phyloP scores from a whole-genome alignment of 2,113 vertebrate species.

The Xyrauchen texanus region DNA sequence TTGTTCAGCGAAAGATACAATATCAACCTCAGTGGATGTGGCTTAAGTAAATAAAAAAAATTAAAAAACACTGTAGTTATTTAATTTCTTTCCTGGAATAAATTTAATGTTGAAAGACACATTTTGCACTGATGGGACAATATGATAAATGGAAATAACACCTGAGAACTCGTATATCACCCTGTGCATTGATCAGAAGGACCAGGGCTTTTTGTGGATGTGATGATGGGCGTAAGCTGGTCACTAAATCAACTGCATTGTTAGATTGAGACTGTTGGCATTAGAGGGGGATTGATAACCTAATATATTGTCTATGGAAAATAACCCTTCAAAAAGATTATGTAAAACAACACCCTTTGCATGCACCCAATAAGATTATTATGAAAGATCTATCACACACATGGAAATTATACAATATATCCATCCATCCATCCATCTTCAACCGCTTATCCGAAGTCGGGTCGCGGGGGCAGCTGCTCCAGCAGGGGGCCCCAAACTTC shows the following conservation, averaged over 20 bases:
- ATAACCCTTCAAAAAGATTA: background rate
- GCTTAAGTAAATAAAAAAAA: conserved; percentile 46
- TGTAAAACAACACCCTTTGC: background rate
- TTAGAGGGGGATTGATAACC: conserved; percentile 27
- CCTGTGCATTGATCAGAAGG: conserved; percentile 35
- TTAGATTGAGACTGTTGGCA: conserved; percentile 17
- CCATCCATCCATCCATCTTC: too few relatives aligned
- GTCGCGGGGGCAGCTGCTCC: too few relatives aligned
- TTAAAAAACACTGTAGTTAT: conserved; percentile 15
- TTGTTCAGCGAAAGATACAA: conserved; percentile 38
- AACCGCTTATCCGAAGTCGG: too few relatives aligned
- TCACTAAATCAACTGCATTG: conserved; percentile 41
- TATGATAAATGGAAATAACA: conserved; percentile 49
- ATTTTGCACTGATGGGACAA: conserved; percentile 45
- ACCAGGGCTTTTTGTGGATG: conserved; percentile 28
- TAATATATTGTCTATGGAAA: background rate
- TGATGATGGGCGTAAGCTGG: conserved; percentile 34
- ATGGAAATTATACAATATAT: conserved; percentile 34
- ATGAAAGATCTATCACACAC: conserved; percentile 35
- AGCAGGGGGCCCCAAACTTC: too few relatives aligned
- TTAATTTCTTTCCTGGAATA: conserved; percentile 47
- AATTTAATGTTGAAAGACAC: conserved; percentile 51
- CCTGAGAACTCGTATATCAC: conserved; percentile 33
- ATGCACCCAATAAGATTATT: conserved; percentile 18
- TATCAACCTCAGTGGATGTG: conserved; percentile 43